phyloP scores from a whole-genome alignment of 2,113 vertebrate species.

The Zeus faber region DNA sequence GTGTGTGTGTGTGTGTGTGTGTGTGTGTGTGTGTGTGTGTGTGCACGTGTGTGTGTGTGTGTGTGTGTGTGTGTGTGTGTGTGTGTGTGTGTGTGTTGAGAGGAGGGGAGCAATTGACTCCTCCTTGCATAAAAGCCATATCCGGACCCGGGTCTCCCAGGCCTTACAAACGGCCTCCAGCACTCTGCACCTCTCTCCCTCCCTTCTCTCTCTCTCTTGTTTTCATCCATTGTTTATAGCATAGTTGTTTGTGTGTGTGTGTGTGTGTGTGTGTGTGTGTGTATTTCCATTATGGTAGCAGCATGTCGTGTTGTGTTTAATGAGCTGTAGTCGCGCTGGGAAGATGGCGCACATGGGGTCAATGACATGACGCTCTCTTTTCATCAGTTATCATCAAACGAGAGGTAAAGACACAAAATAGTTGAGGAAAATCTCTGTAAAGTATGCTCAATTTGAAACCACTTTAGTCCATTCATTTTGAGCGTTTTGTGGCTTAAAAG shows the following conservation, averaged over 20 bases:
- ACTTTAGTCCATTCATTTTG: no score
- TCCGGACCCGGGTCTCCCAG: conserved; percentile 67
- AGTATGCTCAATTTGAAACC: no score
- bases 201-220: neutral
- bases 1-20: conserved; percentile 22
- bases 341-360: no score
- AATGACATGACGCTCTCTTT: no score
- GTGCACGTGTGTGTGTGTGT: conserved; percentile 4
- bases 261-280: neutral
- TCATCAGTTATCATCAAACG: no score
- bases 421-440: no score
- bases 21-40: conserved; percentile 4
- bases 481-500: no score
- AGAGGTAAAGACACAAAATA: no score
- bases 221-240: no score
- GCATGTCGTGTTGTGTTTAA: conserved; percentile 26
- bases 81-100: conserved; percentile 30
- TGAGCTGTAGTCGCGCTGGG: conserved; percentile 19
- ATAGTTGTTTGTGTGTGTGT: no score
- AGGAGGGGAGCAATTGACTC: conserved; percentile 57
- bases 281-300: neutral
- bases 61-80: conserved; percentile 11
- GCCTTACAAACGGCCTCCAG: conserved; percentile 61
- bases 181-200: conserved; percentile 15
- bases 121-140: conserved; percentile 55